phyloP scores from a whole-genome alignment of 2,888 invertebrate species.

The Drosophila subsilvestris region DNA sequence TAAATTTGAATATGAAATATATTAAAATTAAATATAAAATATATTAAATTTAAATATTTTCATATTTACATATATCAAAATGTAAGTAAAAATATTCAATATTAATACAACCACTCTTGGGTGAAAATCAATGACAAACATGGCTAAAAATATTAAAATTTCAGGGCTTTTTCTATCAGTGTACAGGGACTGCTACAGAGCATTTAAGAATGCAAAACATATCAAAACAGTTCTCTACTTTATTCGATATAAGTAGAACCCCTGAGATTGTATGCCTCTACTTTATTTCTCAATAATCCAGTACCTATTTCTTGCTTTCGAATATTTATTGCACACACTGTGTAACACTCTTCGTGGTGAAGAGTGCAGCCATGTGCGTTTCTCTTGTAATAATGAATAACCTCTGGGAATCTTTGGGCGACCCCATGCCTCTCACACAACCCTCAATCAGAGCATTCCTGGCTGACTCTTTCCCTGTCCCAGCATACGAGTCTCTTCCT shows the following conservation, averaged over 20 bases:
- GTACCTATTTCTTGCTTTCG: background rate
- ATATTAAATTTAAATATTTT: no score
- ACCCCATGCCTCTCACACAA: background rate
- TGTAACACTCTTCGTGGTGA: conserved; percentile 5
- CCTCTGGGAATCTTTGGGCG: conserved; percentile 54
- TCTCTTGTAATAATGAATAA: conserved; percentile 46
- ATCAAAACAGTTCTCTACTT: no score
- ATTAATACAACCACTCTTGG: no score
- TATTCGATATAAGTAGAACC: background rate
- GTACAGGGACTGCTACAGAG: no score
- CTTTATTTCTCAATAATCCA: background rate
- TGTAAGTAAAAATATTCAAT: no score
- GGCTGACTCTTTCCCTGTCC: conserved; percentile 2
- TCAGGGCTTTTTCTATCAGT: no score
- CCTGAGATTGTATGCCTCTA: no score
- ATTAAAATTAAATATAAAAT: no score
- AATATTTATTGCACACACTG: conserved; percentile 6
- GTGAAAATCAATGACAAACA: no score
- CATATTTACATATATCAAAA: no score
- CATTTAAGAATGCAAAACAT: background rate
- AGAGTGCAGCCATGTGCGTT: conserved; percentile 61
- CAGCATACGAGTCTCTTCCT: background rate
- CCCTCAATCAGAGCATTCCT: background rate
- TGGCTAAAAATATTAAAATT: no score
- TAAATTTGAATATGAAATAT: no score